Evolutionary conservation across 2,888 invertebrate species (phyloP).

Genomic region (Agriotes lineatus): DNA sequence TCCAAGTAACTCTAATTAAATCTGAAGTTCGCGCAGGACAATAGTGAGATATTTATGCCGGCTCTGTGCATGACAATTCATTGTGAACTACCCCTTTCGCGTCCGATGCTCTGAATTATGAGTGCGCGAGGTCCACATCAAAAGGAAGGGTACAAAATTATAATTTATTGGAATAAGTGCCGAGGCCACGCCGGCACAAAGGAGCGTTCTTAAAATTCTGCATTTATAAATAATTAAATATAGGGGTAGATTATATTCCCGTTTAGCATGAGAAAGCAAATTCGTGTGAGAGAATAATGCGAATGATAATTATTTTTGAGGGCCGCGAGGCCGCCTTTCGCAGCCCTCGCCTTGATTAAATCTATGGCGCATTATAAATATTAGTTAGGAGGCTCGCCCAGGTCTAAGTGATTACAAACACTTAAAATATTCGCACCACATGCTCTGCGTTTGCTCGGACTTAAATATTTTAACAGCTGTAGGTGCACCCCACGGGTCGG

Average conservation of each 20-base stretch:
- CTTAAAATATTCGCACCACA: neutral
- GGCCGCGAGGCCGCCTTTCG: slow-evolving; percentile 24
- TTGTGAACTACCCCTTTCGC: slow-evolving; percentile 56
- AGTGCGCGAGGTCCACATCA: slow-evolving; percentile 51
- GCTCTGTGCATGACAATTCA: slow-evolving; percentile 60
- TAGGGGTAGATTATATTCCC: slow-evolving; percentile 41
- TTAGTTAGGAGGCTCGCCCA: neutral
- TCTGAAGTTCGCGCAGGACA: slow-evolving; percentile 51
- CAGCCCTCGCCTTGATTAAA: slow-evolving; percentile 23
- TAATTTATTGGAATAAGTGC: slow-evolving; percentile 45
- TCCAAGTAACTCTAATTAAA: slow-evolving; percentile 58
- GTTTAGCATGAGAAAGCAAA: slow-evolving; percentile 41
- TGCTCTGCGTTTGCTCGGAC: neutral
- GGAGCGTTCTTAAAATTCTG: slow-evolving; percentile 45
- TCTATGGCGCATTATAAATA: slow-evolving; percentile 23
- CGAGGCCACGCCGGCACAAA: slow-evolving; percentile 38
- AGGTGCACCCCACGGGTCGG: too few species aligned
- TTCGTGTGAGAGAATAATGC: slow-evolving; percentile 44
- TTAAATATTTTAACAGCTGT: too few species aligned
- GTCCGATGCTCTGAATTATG: slow-evolving; percentile 56
- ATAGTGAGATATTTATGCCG: slow-evolving; percentile 59
- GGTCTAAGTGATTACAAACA: neutral
- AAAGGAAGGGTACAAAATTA: slow-evolving; percentile 46
- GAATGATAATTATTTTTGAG: slow-evolving; percentile 32
- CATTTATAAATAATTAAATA: slow-evolving; percentile 46